Base-by-base conservation (phyloP, 2,888 invertebrate genomes). In the Lysandra coridon region DNA sequence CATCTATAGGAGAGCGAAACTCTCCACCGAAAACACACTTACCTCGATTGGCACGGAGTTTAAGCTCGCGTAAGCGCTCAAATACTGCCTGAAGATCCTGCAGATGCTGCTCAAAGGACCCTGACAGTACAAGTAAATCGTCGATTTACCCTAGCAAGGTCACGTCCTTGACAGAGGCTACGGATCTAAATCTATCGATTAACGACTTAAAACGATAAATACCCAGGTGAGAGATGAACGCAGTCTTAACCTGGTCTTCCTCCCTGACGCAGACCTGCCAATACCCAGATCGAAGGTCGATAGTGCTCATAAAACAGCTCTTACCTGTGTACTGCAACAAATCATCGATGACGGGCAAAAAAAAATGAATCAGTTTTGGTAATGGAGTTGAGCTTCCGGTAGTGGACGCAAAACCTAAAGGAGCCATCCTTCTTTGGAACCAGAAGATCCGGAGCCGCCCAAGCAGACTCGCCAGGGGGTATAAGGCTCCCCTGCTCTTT, bases 341-440 rank as follows among this genome's bases (percentile, higher is more conserved):
- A 33, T 91, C 90, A 78, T 90, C 90, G 44, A 91, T 88, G 4
- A 85, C 79, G 1, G 91, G 90, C 17, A 90, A 78, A 1, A 88
- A 88, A 73, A 90, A 91, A 91, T 80, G 85, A 64, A 84, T 83
- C 82, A 53, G 81, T 75, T 44, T 82, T 82, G 1, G 83, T 85
- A 7, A 84, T 62, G 7, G 80, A 76, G 37, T 84, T 83, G 2
- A 84, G 64, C 14, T 78, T 81, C 0, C 88, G 81, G 77, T 88
- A 90, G 78, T 90, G 88, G 0, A 88, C 83, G 80, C 89, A 88
- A 37, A 89, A 80, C 12, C 88, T 80, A 30, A 82, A 74, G 7
- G 79, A 79, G 44, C 85, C 87, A 82, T 86, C 83, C 78, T 82
- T 83, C 80, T 89, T 91, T 57, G 17, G 57, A 57, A 57, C 57